phyloP scores from a whole-genome alignment of 2,888 invertebrate species.

The Marronus borbonicus region DNA sequence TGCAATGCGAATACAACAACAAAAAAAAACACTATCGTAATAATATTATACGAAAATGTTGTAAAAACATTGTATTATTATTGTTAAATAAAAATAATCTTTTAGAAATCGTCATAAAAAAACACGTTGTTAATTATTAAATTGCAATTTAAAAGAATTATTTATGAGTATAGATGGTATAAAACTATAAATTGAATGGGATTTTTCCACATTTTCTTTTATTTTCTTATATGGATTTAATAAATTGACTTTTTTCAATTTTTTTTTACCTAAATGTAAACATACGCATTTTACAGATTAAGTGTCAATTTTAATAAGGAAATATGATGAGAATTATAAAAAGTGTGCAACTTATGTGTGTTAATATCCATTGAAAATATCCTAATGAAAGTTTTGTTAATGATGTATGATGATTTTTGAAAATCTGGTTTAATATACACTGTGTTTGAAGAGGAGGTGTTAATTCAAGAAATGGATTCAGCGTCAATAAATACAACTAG shows the following conservation, averaged over 20 bases:
- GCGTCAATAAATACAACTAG: too few relatives aligned
- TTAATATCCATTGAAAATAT: too few relatives aligned
- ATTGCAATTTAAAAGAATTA: background rate
- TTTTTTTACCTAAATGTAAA: background rate
- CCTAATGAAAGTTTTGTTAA: too few relatives aligned
- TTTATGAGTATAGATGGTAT: slow-evolving; percentile 14
- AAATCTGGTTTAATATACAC: background rate
- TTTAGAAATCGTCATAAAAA: background rate
- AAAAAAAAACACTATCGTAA: slow-evolving; percentile 13
- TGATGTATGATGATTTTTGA: background rate
- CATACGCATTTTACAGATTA: background rate
- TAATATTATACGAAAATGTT: slow-evolving; percentile 1
- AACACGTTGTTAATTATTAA: background rate
- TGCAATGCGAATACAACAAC: slow-evolving; percentile 68
- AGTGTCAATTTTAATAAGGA: slow-evolving; percentile 12
- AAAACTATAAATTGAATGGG: slow-evolving; percentile 20
- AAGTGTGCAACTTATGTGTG: too few relatives aligned
- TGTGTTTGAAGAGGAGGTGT: too few relatives aligned
- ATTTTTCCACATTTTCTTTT: slow-evolving; percentile 1
- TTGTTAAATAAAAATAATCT: too few relatives aligned
- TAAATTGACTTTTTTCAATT: background rate
- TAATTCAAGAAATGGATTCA: too few relatives aligned
- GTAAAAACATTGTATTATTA: slow-evolving; percentile 3
- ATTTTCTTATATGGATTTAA: background rate
- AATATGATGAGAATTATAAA: background rate